Evolutionary conservation across 2,888 invertebrate genomes (phyloP), one percentile per base, ranked within the genome.

Genomic region (Gymnoscelis rufifasciata): DNA sequence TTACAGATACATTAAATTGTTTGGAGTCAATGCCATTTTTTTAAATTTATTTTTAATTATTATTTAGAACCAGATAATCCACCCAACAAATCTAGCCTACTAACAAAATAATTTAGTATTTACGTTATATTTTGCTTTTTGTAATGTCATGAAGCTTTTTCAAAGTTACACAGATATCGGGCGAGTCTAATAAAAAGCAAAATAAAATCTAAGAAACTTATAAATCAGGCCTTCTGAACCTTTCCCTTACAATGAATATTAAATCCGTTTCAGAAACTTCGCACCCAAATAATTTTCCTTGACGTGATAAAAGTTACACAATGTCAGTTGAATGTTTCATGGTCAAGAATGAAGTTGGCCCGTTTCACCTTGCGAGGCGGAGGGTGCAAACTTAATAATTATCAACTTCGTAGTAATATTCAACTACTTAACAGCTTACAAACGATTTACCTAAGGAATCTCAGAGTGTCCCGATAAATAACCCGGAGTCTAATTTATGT

Each of bases 351-450:
- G 26, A 52, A 53, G 35, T 35, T 11, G 6, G 42, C 45, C 43
- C 11, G 48, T 38, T 43, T 10, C 28, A 43, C 35, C 37, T 31
- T 14, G 14, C 19, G 36, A 29, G 39, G 19, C 8, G 10, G 29
- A 39, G 43, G 38, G 41, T 39, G 35, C 43, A 13, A 54, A 54
- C 54, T 56, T 56, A 24, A 42, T 48, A 56, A 56, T 56, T 52
- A 56, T 56, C 33, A 51, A 42, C 42, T 56, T 47, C 29, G 37
- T 30, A 52, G 52, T 45, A 47, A 30, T 43, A 36, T 38, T 26
- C 28, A 39, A 13, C 39, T 53, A 37, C 43, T 45, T 24, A 40
- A 40, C 39, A 29, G 30, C 26, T 33, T 45, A 39, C 24, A 23
- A 23, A 44, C 33, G 19, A 19, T 44, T 44, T 36, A 36, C 28